Evolutionary conservation across 2,113 vertebrate species (phyloP), one percentile per base, ranked within the genome.

Genomic region (Phrynosoma platyrhinos): DNA sequence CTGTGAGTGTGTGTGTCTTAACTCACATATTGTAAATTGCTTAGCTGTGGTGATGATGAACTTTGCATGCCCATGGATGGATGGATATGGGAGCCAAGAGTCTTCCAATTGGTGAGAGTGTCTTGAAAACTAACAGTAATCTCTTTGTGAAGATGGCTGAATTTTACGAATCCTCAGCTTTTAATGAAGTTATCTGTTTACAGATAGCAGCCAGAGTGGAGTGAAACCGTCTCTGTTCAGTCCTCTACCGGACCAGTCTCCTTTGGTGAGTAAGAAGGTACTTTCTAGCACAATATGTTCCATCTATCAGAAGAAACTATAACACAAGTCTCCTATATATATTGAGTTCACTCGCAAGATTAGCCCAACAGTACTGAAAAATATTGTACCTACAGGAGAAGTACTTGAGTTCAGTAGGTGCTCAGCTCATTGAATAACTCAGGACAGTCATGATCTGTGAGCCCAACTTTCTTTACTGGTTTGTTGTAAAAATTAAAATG

Each of bases 71-170:
- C 55, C 20, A 52, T 53, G 47, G 7, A 47, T 47, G 47, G 47
- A 32, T 69, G 1, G 5, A 10, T 53, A 4, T 55, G 88, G 92
- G 81, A 87, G 23, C 53, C 23, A 91, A 95, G 89, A 88, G 83
- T 27, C 55, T 81, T 42, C 2, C 64, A 66, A 20, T 13, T n/a
- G 5, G 52, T n/a, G 58, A 36, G 47, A 36, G 6, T 4, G 13
- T 42, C 27, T 13, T 58, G 5, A 12, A 30, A 20, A 40, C 5
- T 25, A 23, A 82, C 27, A 16, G 20, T 32, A 52, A 18, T 4
- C 42, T 30, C 1, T 80, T 79, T 80, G 14, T 32, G 42, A 40
- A 74, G 74, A 69, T 69, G 72, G 23, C 6, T 27, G 58, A 76
- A 9, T 5, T 42, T 9, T 69, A 13, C n/a, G 27, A 47, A 21